Conservation (phyloP, 2,797 vertebrate species). For the Falco berigora region DNA sequence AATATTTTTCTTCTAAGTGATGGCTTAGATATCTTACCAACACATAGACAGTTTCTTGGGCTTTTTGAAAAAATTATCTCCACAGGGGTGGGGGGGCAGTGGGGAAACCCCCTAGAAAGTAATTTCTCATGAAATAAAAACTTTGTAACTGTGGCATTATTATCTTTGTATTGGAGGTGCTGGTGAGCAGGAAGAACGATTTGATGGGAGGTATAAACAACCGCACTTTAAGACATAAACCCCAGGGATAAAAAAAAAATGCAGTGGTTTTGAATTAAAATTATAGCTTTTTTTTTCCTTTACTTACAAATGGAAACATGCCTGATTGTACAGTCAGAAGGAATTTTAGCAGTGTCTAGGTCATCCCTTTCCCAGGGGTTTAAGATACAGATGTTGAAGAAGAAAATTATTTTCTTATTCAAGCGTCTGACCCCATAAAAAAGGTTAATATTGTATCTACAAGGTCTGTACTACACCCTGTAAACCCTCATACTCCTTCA, state of each 20-base stretch:
- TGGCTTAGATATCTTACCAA: neutral
- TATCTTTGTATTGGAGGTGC: neutral
- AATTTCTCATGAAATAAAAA: neutral
- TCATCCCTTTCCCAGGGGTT: neutral
- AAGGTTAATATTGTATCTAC: neutral
- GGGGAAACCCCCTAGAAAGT: neutral
- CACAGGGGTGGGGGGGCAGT: no score
- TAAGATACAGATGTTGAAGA: neutral
- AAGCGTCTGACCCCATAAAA: neutral
- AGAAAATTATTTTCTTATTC: neutral
- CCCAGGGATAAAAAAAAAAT: neutral
- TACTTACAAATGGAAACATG: neutral
- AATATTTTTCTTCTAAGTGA: neutral
- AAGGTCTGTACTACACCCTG: neutral
- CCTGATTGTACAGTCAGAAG: neutral
- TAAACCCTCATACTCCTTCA: neutral
- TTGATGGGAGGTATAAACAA: neutral
- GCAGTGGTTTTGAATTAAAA: neutral
- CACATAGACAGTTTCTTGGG: neutral
- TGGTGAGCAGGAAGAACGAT: neutral
- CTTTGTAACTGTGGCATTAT: neutral
- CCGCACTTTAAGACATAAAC: neutral
- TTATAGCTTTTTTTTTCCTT: neutral
- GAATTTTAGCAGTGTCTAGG: neutral
- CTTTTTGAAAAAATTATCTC: neutral